Evolutionary conservation across 1,140 invertebrate genomes (phyloP).

Genomic region (Drosophila yakuba): DNA sequence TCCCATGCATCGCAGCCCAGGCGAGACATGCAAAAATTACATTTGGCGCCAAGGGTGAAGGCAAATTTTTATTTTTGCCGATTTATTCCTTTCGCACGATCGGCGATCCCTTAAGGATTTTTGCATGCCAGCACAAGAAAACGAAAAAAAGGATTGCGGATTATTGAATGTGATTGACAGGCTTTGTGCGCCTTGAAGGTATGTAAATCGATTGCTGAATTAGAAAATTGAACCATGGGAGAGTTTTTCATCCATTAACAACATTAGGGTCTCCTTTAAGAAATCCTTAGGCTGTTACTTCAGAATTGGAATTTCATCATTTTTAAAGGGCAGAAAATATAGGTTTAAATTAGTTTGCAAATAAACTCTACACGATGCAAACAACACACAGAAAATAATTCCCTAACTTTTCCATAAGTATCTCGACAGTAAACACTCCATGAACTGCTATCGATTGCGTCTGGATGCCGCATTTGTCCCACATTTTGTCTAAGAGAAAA

Average conservation of each 20-base stretch:
- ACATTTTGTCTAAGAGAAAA: constrained; percentile 11
- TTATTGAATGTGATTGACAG: constrained; percentile 31
- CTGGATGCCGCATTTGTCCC: constrained; percentile 18
- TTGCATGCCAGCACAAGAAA: constrained; percentile 21
- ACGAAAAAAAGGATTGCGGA: constrained; percentile 1
- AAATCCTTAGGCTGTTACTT: no score
- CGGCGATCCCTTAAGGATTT: constrained; percentile 19
- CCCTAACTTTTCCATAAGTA: not conserved
- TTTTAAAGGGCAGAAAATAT: no score
- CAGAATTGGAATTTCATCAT: no score
- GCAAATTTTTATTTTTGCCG: constrained; percentile 2
- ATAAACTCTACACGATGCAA: not conserved
- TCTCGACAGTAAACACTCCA: not conserved
- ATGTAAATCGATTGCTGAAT: constrained; percentile 20
- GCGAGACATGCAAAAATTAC: constrained; percentile 37
- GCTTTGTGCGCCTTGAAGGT: constrained; percentile 2
- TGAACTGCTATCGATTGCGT: constrained; percentile 13
- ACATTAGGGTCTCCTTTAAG: no score
- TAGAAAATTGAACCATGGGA: constrained; percentile 7
- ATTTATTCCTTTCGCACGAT: constrained; percentile 44
- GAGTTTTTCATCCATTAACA: not conserved
- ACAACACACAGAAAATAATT: not conserved
- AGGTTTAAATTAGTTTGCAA: no score
- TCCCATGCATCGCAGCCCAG: constrained; percentile 14
- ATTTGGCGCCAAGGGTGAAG: constrained; percentile 7